These are phyloP conservation scores for Campylomormyrus numenius DNA, from an alignment of 2,113 vertebrate genomes.

Conservation along the genomic window DNA sequence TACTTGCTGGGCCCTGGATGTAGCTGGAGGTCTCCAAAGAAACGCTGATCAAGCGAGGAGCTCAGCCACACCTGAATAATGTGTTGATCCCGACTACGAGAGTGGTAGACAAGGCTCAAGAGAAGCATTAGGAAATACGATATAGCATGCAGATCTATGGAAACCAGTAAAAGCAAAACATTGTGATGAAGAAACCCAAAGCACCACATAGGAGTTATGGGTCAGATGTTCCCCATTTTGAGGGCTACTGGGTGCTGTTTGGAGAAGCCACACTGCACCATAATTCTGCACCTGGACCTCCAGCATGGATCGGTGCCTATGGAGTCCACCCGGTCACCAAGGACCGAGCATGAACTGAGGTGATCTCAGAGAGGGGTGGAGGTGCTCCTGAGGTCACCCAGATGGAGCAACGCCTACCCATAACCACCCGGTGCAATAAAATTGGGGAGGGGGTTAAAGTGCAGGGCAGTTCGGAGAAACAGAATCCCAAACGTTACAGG, in stretches of 20 bases:
- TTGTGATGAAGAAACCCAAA: background rate
- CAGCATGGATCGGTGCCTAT: background rate
- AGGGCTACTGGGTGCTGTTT: background rate
- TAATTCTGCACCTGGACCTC: background rate
- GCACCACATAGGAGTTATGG: background rate
- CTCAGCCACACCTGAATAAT: background rate
- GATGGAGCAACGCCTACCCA: background rate
- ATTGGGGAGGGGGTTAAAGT: background rate
- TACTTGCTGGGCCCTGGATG: background rate
- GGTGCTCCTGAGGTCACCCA: background rate
- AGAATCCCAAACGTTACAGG: background rate
- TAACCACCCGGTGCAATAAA: background rate
- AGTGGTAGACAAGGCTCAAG: background rate
- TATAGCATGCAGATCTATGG: background rate
- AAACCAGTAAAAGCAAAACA: background rate
- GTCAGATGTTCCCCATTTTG: background rate
- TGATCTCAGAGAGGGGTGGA: background rate
- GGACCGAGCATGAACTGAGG: background rate
- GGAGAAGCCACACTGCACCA: background rate
- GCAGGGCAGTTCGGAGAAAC: background rate
- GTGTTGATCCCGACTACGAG: background rate
- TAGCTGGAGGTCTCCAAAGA: background rate
- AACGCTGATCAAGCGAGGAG: background rate
- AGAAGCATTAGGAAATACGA: background rate
- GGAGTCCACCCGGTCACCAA: background rate